Conservation (phyloP, 2,797 vertebrate genomes). For the Cyprinella venusta region DNA sequence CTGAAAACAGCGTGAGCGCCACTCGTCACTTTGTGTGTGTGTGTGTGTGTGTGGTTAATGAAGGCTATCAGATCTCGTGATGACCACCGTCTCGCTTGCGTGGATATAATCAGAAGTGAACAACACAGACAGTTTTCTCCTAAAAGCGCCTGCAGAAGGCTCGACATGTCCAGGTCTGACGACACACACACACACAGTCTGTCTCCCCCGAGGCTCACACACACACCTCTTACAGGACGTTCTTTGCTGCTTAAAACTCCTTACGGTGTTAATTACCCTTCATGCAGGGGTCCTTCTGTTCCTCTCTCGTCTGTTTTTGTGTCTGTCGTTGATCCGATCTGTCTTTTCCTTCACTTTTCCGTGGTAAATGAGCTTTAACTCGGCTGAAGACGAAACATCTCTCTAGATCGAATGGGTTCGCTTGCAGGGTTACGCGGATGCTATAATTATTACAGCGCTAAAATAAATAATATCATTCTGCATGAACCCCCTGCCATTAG, state of each 20-base stretch:
- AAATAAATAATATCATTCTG: neutral
- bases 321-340: neutral
- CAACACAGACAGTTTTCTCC: conserved; percentile 12
- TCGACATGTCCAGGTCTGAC: neutral
- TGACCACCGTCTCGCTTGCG: conserved; percentile 45
- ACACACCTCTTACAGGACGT: conserved; percentile 13
- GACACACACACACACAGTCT: conserved; percentile 11
- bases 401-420: neutral
- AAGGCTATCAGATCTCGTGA: conserved; percentile 42
- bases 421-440: neutral
- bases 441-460: neutral
- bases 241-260: conserved; percentile 13
- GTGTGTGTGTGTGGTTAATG: conserved; percentile 1
- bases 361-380: neutral
- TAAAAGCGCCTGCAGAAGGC: neutral
- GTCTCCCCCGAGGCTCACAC: conserved; percentile 4
- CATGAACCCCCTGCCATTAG: neutral
- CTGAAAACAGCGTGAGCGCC: too few species aligned
- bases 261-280: conserved; percentile 52
- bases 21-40: conserved; percentile 4
- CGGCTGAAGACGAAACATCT: neutral
- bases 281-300: conserved; percentile 14
- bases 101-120: conserved; percentile 60
- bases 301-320: neutral
- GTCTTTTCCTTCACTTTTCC: conserved; percentile 4